Evolutionary conservation across 2,797 vertebrate genomes (phyloP), one percentile per base, ranked within the genome.

Genomic region (Coccyzus lansbergi): DNA sequence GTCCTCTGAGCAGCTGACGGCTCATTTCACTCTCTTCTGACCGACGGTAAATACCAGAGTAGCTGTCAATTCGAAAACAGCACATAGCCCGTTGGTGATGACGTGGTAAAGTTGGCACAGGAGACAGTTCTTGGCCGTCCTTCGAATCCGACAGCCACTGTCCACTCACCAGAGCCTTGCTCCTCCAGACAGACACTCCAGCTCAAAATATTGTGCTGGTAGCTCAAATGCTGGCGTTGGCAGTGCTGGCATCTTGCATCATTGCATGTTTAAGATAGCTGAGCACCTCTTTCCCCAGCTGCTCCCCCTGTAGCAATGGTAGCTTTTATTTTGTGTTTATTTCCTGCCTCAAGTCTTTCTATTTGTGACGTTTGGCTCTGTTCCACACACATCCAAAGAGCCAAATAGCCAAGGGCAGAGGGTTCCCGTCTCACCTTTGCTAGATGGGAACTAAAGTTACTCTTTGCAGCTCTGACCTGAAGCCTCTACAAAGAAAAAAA

Each of bases 391-490:
- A 72, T 76, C 85, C 72, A 69, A 95, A 55, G 20, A 94, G 87
- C 85, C 91, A 93, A 82, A 92, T 22, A 76, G 91, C 93, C 89
- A 79, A 91, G 92, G 94, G 93, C 95, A 96, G 36, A 90, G 87
- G 91, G 84, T 83, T 95, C 84, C 79, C 88, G 17, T 79, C 94
- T 86, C 93, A 90, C 83, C 88, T 88, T 49, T 88, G 91, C 93
- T 58, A 70, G 87, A 94, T 79, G 76, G 87, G 82, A 95, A 65
- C 70, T 79, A 40, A 68, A 90, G 82, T 86, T 88, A 19, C 91
- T 53, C 56, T 76, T 92, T 94, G 94, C 94, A 94, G 93, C 59
- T 72, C 59, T 72, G 33, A 55, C 24, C 81, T 59, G 79, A 88
- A 67, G 44, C 34, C 88, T 75, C 79, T 70, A 11, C 25, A 40